phyloP scores from a whole-genome alignment of 2,888 invertebrate genomes.

The Lepidonotus clava region DNA sequence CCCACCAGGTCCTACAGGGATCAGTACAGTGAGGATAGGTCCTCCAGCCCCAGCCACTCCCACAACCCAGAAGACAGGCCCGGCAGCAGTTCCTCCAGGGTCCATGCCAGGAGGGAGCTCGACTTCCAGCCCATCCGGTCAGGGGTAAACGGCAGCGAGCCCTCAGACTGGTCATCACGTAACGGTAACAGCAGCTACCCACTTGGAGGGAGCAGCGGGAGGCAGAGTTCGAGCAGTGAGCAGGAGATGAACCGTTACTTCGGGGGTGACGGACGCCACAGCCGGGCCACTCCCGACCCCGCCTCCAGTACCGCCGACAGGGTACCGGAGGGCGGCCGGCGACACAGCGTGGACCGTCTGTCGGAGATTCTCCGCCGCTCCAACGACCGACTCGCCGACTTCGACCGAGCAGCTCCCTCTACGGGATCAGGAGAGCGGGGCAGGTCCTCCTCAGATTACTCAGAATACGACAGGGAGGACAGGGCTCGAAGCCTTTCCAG shows the following conservation, averaged over 20 bases:
- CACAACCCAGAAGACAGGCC: background rate
- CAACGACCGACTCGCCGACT: constrained; percentile 39
- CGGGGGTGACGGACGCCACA: background rate
- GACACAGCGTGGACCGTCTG: constrained; percentile 20
- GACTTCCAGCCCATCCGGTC: constrained; percentile 38
- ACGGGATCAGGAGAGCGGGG: background rate
- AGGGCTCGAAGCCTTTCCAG: background rate
- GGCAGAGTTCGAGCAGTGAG: constrained; percentile 10
- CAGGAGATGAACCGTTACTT: constrained; percentile 21
- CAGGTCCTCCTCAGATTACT: too few species aligned
- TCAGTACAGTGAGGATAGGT: background rate
- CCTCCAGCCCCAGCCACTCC: background rate
- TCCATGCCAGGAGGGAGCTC: background rate
- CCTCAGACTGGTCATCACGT: background rate
- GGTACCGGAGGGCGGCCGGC: background rate
- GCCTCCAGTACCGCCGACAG: background rate
- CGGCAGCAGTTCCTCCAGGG: background rate
- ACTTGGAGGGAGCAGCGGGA: background rate
- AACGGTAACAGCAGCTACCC: background rate
- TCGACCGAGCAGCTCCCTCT: background rate
- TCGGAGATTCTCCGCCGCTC: constrained; percentile 37
- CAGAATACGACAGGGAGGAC: background rate
- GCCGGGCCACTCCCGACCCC: background rate
- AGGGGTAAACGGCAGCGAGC: background rate
- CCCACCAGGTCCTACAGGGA: background rate